Evolutionary conservation across 2,797 vertebrate genomes (phyloP).

Genomic region (Schizothorax lantsangensis): DNA sequence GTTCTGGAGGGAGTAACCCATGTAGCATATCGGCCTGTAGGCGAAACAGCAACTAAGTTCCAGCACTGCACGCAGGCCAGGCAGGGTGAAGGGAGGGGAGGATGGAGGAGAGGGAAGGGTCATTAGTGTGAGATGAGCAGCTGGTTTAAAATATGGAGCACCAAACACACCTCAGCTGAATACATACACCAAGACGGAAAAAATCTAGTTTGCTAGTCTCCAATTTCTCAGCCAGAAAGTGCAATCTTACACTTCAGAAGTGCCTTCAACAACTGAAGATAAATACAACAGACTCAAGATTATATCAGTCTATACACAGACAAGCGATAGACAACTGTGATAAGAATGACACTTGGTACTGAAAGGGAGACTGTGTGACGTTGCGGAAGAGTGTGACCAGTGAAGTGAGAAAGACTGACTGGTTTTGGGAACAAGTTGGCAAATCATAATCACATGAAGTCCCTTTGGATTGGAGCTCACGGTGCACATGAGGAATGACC

Average conservation of each 20-base stretch:
- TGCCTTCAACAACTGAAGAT: constrained; percentile 24
- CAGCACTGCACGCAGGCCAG: constrained; percentile 76
- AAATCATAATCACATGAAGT: constrained; percentile 10
- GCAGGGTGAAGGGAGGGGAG: constrained; percentile 58
- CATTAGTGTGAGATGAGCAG: constrained; percentile 59
- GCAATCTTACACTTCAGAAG: constrained; percentile 14
- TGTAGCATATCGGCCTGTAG: constrained; percentile 49
- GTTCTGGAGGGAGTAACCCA: constrained; percentile 19
- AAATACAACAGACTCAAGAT: constrained; percentile 7
- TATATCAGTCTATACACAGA: constrained; percentile 33
- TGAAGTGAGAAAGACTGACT: constrained; percentile 22
- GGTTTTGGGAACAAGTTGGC: constrained; percentile 10
- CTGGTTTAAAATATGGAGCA: constrained; percentile 58
- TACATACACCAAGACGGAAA: not conserved
- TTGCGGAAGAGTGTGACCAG: not conserved
- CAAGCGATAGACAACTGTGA: constrained; percentile 24
- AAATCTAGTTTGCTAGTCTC: constrained; percentile 12
- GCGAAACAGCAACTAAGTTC: constrained; percentile 62
- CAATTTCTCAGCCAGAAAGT: constrained; percentile 8
- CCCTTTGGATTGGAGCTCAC: not conserved
- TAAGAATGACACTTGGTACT: constrained; percentile 18
- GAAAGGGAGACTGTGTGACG: not conserved
- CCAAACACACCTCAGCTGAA: constrained; percentile 18
- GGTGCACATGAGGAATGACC: not conserved
- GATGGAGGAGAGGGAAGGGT: constrained; percentile 40